These are phyloP conservation scores for Vireo griseus DNA, from an alignment of 2,797 vertebrate genomes.

Conservation along the genomic window DNA sequence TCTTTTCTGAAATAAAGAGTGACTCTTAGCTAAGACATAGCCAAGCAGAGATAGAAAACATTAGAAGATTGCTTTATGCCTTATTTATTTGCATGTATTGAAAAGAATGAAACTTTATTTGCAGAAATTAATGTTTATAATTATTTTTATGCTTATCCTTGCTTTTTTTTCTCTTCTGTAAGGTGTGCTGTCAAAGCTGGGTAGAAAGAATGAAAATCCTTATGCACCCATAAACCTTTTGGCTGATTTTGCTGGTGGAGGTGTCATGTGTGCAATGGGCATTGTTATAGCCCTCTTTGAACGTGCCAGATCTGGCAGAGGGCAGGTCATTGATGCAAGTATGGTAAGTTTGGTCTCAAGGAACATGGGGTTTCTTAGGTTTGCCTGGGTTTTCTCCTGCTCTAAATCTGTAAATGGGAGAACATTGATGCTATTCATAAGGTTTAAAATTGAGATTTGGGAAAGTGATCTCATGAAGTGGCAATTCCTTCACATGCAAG, in stretches of 20 bases:
- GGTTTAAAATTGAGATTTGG: neutral
- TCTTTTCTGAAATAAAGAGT: neutral
- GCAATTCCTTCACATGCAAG: neutral
- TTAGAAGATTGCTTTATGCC: neutral
- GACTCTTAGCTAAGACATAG: neutral
- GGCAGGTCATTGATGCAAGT: constrained; percentile 89
- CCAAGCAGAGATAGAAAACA: neutral
- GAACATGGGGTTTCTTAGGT: neutral
- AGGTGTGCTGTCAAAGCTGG: constrained; percentile 90
- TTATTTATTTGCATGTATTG: neutral
- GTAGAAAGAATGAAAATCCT: constrained; percentile 84
- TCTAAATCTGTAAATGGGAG: neutral
- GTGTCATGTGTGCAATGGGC: constrained; percentile 86
- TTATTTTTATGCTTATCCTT: neutral
- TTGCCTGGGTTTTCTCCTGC: neutral
- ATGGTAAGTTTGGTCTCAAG: constrained; percentile 81
- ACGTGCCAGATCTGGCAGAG: constrained; percentile 84
- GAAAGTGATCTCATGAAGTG: neutral
- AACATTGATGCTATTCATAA: neutral
- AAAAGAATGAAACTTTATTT: neutral
- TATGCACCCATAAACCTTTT: constrained; percentile 86
- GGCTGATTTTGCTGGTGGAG: constrained; percentile 91
- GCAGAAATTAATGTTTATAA: neutral
- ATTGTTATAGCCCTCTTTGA: constrained; percentile 87
- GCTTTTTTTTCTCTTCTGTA: neutral